These are phyloP conservation scores for Eolophus roseicapilla DNA, from an alignment of 2,113 vertebrate genomes.

Conservation along the genomic window DNA sequence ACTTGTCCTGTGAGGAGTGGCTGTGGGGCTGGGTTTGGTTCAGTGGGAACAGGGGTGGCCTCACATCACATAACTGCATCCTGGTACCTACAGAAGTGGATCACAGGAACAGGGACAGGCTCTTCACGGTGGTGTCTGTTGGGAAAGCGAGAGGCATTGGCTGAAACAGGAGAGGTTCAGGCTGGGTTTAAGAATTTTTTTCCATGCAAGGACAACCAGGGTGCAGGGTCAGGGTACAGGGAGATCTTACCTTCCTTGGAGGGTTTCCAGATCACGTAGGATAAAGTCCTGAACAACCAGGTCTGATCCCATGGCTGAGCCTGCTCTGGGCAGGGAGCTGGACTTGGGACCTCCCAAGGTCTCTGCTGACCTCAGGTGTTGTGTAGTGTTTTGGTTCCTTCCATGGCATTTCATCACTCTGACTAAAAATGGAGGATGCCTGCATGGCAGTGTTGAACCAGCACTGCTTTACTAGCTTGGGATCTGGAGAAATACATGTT, in stretches of 20 bases:
- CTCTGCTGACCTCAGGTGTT: background rate
- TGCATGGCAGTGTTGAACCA: background rate
- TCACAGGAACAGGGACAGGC: background rate
- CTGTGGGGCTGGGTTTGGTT: background rate
- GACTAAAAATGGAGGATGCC: background rate
- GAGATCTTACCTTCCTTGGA: background rate
- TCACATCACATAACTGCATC: background rate
- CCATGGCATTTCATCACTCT: background rate
- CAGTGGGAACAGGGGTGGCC: background rate
- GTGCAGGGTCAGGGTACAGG: rapidly evolving
- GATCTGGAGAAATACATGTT: background rate
- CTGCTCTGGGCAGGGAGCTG: background rate
- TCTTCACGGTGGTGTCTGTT: background rate
- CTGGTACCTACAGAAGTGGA: background rate
- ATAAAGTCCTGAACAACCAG: background rate
- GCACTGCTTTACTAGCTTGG: background rate
- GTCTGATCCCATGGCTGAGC: rapidly evolving
- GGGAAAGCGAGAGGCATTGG: rapidly evolving
- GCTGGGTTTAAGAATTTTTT: background rate
- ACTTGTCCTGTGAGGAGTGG: rapidly evolving
- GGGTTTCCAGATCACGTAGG: background rate
- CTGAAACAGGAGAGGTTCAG: background rate
- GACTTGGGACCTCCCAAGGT: background rate
- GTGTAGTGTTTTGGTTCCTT: background rate
- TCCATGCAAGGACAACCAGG: background rate